Base-by-base conservation (phyloP, 2,113 vertebrate species). In the Callorhinus ursinus region DNA sequence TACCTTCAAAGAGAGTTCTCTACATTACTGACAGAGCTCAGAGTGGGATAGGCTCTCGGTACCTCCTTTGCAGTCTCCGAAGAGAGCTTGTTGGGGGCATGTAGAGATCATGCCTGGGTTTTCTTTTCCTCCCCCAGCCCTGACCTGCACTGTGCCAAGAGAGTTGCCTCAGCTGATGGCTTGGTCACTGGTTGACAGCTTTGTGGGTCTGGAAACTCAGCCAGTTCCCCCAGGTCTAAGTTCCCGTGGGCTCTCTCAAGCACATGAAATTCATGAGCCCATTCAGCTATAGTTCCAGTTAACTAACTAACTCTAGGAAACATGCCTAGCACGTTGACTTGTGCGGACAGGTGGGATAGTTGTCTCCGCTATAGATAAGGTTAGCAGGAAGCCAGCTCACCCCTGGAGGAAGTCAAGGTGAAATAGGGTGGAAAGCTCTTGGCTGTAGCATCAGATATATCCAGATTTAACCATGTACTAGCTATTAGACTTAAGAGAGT, bases 241-340 rank as follows among this genome's bases (percentile, higher is more conserved):
- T 82, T 96, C 24, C 19, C 21, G 36, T 53, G 59, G 21, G 16
- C 63, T 85, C 21, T 79, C 85, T 85, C 28, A 88, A 88, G 55
- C 33, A 85, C n/a, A 39, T 85, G 79, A 93, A 95, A 91, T 92
- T 96, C 46, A 61, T 81, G 71, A 94, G 77, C 79, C 19, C 16
- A 49, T 82, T n/a, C 65, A 74, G 55, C 31, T 28, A 61, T 33
- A 88, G 39, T 85, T 87, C 5, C n/a, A 28, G 36, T 92, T 97
- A 94, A 82, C 39, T 84, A 72, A 67, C 16, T 93, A 81, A 83
- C 36, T 91, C 49, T 46, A 72, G 88, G 87, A 95, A 96, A 53
- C 49, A 42, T 83, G 80, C 72, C 46, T 80, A 71, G 36, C 39
- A 94, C 63, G 36, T 76, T 92, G 88, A 77, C 93, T 95, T 94